Base-by-base conservation (phyloP, 2,888 invertebrate species). In the Odontomyia ornata region DNA sequence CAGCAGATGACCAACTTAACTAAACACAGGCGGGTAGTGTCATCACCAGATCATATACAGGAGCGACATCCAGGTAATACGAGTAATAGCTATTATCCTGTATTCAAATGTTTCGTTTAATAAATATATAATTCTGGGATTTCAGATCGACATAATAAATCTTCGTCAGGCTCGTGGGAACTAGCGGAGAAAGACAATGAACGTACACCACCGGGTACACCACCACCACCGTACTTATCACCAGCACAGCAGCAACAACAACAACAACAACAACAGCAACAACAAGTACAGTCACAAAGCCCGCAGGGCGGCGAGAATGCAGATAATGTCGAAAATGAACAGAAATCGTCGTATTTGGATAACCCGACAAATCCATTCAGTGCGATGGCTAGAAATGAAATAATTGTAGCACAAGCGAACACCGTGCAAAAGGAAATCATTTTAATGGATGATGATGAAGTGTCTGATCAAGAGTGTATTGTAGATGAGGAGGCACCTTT, bases 361-460 rank as follows among this genome's bases (percentile, higher is more conserved):
- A 80, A 80, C 79, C 79, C 78, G 78, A 80, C 80, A 76, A 79
- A 80, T 80, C 78, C 79, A 78, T 80, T 81, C 80, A 52, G 67
- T 27, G 62, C 30, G 2, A 18, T 67, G 7, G 46, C 77, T 43
- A 30, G 83, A 82, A 84, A 80, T 72, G 85, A 84, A 80, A 85
- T 85, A 77, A 82, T 84, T 46, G 84, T 85, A 46, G 84, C 85
- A 43, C 86, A 85, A 80, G 82, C 84, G 5, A 84, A 82, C 79
- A 82, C 83, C 64, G 83, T 83, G 1, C 95, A 94, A 84, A 90
- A 93, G 84, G 92, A 93, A 64, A 97, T 97, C 78, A 95, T 97
- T 83, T 96, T 96, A 18, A 97, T 97, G 95, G 97, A 98, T 85
- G 97, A 97, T 84, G 97, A 97, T 83, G 97, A 97, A 82, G 92